Base-by-base conservation (phyloP, 2,888 invertebrate species). In the Tanytarsus gracilentus region DNA sequence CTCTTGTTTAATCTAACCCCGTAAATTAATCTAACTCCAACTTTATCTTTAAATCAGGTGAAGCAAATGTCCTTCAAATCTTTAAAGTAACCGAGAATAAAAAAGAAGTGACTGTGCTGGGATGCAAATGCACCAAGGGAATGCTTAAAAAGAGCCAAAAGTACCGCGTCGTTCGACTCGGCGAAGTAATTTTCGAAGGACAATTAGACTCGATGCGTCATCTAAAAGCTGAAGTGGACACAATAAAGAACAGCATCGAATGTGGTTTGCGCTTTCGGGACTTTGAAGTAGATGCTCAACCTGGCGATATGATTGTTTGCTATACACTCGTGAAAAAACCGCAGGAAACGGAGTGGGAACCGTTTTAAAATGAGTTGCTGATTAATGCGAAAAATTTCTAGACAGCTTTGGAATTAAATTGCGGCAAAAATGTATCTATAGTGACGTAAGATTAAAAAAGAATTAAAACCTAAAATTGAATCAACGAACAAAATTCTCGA, bases 231-330 rank as follows among this genome's bases (percentile, higher is more conserved):
- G 95, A 96, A 73, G 91, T 93, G 3, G 83, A 84, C 4, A 78
- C 81, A 0, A 82, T 97, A 36, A 89, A 88, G 70, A 83, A 81
- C 50, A 89, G 89, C 69, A 80, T 84, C 62, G 96, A 98, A 70
- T 97, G 97, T 72, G 97, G 97, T 0, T 69, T 98, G 26, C 82
- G 85, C 63, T 77, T 97, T 59, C 78, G 79, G 2, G 84, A 89
- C 67, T 67, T 74, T 1, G 69, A 73, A 1, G 66, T 91, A 26
- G 69, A 76, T 25, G 84, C 90, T 61, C 71, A 84, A 71, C 76
- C 83, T 0, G 92, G 90, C 0, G 97, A 98, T 71, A 74, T 72
- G 0, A 72, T 97, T 4, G 70, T 87, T 25, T 95, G 94, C 72
- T 93, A 86, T 71, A 78, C 79, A 66, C 73, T 79, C 65, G 79